A percentile compares a stretch with the other conserved stretches of the same genome.
Conservation (phyloP, 2,888 invertebrate genomes). For the Amorpha juglandis region DNA sequence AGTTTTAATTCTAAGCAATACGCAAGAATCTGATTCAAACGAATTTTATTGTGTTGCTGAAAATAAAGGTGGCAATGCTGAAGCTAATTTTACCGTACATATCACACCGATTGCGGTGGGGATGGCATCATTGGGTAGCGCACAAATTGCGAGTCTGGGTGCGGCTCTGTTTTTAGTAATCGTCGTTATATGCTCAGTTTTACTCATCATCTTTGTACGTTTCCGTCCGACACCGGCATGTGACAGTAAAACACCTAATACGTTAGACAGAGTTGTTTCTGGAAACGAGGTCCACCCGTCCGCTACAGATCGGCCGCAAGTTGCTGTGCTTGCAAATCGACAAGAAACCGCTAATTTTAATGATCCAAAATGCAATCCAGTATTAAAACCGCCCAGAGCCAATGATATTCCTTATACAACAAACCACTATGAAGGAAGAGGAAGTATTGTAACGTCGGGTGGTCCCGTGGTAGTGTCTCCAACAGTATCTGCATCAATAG, state of each 20-base stretch:
- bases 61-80: conserved; percentile 93
- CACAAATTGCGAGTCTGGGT: conserved; percentile 93
- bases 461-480: conserved; percentile 89
- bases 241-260: conserved; percentile 91
- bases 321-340: conserved; percentile 84
- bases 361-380: conserved; percentile 85
- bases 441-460: conserved; percentile 85
- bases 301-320: conserved; percentile 80
- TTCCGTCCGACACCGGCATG: conserved; percentile 89
- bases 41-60: conserved; percentile 96
- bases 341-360: conserved; percentile 68
- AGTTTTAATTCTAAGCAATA: conserved; percentile 90
- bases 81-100: conserved; percentile 94
- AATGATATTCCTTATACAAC: conserved; percentile 88
- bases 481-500: conserved; percentile 89
- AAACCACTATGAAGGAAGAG: conserved; percentile 87
- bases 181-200: conserved; percentile 87
- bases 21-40: conserved; percentile 91
- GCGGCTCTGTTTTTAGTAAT: conserved; percentile 92
- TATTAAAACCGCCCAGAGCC: conserved; percentile 88
- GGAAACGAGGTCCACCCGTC: conserved; percentile 80
- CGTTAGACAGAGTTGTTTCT: conserved; percentile 89
- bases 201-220: conserved; percentile 89
- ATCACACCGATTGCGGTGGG: conserved; percentile 91
- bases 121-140: conserved; percentile 91